A percentile compares a stretch with the other conserved stretches of the same genome.
Evolutionary conservation across 2,888 invertebrate genomes (phyloP).

Genomic region (Flabesymbios commensalis): DNA sequence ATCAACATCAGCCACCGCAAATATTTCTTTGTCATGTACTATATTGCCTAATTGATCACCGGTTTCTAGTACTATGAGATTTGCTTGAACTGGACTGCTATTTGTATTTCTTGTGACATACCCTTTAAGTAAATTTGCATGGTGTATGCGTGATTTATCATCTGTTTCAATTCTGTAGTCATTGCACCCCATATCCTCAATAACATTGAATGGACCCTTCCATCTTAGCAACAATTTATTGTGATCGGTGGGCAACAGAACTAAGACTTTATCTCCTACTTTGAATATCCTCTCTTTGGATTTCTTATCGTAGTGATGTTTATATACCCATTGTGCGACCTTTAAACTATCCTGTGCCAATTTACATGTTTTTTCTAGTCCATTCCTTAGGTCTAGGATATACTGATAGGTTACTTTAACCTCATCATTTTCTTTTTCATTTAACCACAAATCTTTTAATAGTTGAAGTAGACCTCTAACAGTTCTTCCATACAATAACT

Average conservation of each 20-base stretch:
- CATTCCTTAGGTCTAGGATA: neutral
- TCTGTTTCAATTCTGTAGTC: neutral
- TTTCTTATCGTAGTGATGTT: conserved; percentile 28
- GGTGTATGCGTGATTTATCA: neutral
- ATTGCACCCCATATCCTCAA: neutral
- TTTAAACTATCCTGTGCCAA: conserved; percentile 18
- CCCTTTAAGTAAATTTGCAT: conserved; percentile 6
- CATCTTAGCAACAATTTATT: conserved; percentile 28
- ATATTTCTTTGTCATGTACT: no score
- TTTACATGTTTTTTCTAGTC: conserved; percentile 19
- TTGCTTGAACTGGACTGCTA: no score
- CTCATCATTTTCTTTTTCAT: no score
- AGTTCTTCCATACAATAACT: no score
- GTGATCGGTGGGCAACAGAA: conserved; percentile 33
- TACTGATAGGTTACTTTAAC: no score
- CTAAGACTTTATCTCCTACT: conserved; percentile 29
- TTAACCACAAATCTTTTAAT: no score
- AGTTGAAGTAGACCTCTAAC: no score
- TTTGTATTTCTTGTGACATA: no score
- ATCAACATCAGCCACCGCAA: no score
- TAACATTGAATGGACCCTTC: conserved; percentile 12
- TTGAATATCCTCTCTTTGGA: conserved; percentile 10
- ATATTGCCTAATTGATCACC: no score
- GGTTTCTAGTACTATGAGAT: no score
- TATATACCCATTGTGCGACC: neutral